Evolutionary conservation across 1,140 invertebrate species (phyloP), one percentile per base, ranked within the genome.

Genomic region (Battus philenor): DNA sequence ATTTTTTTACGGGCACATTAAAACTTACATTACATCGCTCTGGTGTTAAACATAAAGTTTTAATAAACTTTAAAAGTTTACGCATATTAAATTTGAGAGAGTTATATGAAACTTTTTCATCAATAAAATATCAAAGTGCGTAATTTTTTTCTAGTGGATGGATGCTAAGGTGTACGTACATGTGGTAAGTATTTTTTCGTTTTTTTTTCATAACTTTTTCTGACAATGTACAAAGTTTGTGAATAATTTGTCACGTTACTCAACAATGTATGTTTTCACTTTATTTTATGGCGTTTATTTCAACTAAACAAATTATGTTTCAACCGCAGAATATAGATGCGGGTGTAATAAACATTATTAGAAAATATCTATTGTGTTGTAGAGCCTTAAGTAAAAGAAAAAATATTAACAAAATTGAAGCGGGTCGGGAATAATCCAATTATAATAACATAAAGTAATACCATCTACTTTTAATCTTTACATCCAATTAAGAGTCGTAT

Each of bases 51-150:
- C 13, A 12, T 15, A 46, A 46, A 51, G 44, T 51, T 51, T 46
- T 33, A 16, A 15, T n/a, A 24, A 16, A 12, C 9, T 41, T 9
- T 22, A 43, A 51, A 51, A 51, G 44, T 51, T 51, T 46, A 24
- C 10, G 12, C 27, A 41, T n/a, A n/a, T 41, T 34, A 46, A 45
- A 46, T 39, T 34, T 39, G 7, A n/a, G 12, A 41, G 24, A 41
- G 24, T 27, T 29, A 27, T 15, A 41, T 29, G 24, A 24, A 27
- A 27, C 12, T 5, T 26, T 26, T 10, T 29, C 38, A 16, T 15
- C 15, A n/a, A 26, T 41, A 27, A 41, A 16, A 39, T 26, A 41
- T 15, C 16, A 18, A 34, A 43, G 49, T 43, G 49, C 11, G 16
- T 27, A 16, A 3, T 9, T 27, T 41, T 39, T 39, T n/a, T n/a